phyloP scores from a whole-genome alignment of 2,888 invertebrate species.

The Lasioglossum lativentre region DNA sequence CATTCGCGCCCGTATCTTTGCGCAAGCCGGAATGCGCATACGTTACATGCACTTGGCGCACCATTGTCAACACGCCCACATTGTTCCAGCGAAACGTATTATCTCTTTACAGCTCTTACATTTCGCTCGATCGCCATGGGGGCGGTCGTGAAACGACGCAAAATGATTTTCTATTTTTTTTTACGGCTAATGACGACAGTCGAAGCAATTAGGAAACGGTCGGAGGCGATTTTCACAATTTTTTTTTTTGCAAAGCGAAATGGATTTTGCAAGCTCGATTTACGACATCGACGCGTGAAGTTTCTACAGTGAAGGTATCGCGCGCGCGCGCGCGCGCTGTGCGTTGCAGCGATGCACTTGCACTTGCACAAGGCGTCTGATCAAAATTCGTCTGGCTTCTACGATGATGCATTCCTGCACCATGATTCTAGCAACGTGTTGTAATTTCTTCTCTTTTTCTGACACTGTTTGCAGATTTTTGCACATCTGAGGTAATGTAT shows the following conservation, averaged over 20 bases:
- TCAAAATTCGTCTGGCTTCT: conserved; percentile 22
- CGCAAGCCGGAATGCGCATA: conserved; percentile 35
- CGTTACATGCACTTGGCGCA: neutral
- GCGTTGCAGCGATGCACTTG: neutral
- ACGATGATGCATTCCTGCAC: neutral
- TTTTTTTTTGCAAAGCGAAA: neutral
- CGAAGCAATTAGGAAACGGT: conserved; percentile 12
- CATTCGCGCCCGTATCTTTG: conserved; percentile 21
- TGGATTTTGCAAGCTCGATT: neutral
- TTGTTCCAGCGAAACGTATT: conserved; percentile 19
- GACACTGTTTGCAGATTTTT: neutral
- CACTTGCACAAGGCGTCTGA: conserved; percentile 11
- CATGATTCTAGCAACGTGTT: neutral
- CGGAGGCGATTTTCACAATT: conserved; percentile 11
- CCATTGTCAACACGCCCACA: conserved; percentile 57
- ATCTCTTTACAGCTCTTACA: conserved; percentile 37
- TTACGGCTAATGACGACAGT: neutral
- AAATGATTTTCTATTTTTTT: conserved; percentile 11
- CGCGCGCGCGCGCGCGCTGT: no score
- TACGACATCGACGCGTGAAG: neutral
- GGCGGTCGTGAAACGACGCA: neutral
- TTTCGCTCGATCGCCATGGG: neutral
- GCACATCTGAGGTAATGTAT: neutral
- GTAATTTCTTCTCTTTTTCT: no score
- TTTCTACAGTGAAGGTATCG: conserved; percentile 28